Base-by-base conservation (phyloP, 2,888 invertebrate species). In the Lamellibrachia columna region DNA sequence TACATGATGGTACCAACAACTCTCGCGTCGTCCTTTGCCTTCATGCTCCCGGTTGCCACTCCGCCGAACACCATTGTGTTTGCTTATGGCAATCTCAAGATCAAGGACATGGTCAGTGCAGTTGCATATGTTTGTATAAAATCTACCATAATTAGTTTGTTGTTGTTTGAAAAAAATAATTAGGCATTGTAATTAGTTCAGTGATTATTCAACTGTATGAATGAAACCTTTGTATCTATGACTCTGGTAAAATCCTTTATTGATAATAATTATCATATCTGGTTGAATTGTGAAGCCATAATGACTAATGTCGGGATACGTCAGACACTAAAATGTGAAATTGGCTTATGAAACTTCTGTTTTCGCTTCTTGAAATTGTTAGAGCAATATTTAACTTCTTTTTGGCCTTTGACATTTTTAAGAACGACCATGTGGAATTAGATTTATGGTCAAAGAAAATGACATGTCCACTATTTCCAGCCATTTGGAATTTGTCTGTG, bases 21-120 rank as follows among this genome's bases (percentile, higher is more conserved):
- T 0, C 97, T 99, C 52, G 98, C 98, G 3, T 98, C 98, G 96
- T 98, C 98, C 92, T 98, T 98, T 97, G 98, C 97, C 55, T 97
- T 99, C 97, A 98, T 98, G 97, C 97, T 99, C 96, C 99, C 99
- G 0, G 99, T 99, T 22, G 98, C 98, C 91, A 99, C 99, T 0
- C 99, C 99, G 3, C 99, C 99, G 40, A 99, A 99, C 97, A 99
- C 99, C 6, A 98, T 99, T 93, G 98, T 98, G 0, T 98, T 98
- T 52, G 98, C 96, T 0, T 95, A 95, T 90, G 96, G 96, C 28
- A 94, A 95, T 93, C 93, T 97, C 52, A 95, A 94, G 92, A 96
- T 96, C 7, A 93, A 94, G 7, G 96, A 97, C 93, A 96, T 96
- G 96, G 96, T 97, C 94, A 94, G 95, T 93, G 75, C 90, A 91